Evolutionary conservation across 1,140 invertebrate species (phyloP).

Genomic region (Papilio polytes): DNA sequence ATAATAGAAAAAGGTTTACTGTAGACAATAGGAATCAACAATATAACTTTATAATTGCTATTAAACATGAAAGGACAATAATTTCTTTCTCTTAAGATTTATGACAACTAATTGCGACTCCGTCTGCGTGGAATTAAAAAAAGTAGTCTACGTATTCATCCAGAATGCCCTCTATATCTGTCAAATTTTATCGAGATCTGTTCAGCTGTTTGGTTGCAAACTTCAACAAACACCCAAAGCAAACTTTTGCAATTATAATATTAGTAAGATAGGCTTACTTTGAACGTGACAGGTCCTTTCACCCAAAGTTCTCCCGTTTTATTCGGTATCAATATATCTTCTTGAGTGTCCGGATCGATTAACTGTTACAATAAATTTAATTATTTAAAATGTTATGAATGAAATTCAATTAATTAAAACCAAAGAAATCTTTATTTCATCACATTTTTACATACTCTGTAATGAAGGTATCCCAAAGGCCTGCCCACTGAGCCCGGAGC

Average conservation of each 20-base stretch:
- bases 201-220: no score
- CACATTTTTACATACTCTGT: conserved; percentile 32
- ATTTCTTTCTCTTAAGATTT: not conserved
- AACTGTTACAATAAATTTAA: conserved; percentile 45
- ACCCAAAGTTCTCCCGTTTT: conserved; percentile 56
- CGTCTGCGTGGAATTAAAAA: no score
- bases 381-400: not conserved
- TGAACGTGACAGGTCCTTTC: conserved; percentile 51
- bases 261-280: conserved; percentile 43
- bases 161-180: no score
- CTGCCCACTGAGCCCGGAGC: conserved; percentile 27
- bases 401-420: not conserved
- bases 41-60: conserved; percentile 3
- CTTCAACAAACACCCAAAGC: no score
- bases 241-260: not conserved
- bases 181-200: no score
- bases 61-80: not conserved
- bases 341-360: conserved; percentile 47
- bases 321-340: conserved; percentile 53
- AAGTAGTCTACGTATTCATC: no score
- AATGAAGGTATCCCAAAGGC: conserved; percentile 7
- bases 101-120: no score
- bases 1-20: no score
- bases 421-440: not conserved
- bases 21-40: no score